phyloP scores from a whole-genome alignment of 2,888 invertebrate species.

The Scelioninae gen. 1 region DNA sequence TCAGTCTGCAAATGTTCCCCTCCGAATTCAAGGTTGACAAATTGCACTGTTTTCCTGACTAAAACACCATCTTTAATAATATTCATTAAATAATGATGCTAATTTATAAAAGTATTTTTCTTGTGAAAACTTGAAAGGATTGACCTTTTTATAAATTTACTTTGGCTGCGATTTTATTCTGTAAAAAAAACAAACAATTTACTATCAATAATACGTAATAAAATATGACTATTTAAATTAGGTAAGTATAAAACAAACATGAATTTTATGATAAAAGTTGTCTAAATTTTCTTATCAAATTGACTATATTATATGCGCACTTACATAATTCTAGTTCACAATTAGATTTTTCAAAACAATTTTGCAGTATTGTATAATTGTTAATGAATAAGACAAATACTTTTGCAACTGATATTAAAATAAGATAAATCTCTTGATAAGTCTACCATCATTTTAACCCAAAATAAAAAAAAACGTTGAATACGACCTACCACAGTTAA shows the following conservation, averaged over 20 bases:
- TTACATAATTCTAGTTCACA: too few relatives aligned
- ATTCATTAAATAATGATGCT: neutral
- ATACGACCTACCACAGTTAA: slow-evolving; percentile 32
- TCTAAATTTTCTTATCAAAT: too few relatives aligned
- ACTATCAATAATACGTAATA: neutral
- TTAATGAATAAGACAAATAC: neutral
- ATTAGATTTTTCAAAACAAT: too few relatives aligned
- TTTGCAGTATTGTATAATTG: neutral
- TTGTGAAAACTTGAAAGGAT: neutral
- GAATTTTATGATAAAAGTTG: too few relatives aligned
- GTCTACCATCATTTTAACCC: neutral
- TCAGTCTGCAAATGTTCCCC: slow-evolving; percentile 5
- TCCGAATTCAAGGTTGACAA: slow-evolving; percentile 5
- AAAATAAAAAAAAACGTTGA: slow-evolving; percentile 14
- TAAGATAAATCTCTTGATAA: too few relatives aligned
- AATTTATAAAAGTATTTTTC: neutral
- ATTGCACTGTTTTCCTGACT: slow-evolving; percentile 5
- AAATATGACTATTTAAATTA: neutral
- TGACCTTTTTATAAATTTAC: neutral
- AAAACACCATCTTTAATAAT: neutral
- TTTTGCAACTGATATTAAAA: neutral
- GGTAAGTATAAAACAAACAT: neutral
- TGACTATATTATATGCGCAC: too few relatives aligned
- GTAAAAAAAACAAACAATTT: neutral
- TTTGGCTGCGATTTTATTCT: neutral